These are phyloP conservation scores for Coelopa frigida DNA, from an alignment of 1,140 invertebrate genomes.

Conservation along the genomic window DNA sequence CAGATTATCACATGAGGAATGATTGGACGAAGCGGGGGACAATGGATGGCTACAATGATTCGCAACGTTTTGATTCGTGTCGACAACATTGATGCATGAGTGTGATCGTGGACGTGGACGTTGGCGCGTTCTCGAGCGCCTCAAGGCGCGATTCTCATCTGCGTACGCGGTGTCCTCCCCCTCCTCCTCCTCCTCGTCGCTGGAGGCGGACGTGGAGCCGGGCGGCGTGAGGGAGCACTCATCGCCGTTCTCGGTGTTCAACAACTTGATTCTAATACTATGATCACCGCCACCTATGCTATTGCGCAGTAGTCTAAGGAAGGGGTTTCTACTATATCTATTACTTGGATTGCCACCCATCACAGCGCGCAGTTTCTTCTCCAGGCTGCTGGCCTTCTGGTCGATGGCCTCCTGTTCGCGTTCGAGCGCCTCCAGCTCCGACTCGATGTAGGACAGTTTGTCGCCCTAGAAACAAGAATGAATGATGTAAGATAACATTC, in stretches of 20 bases:
- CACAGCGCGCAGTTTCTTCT: conserved; percentile 74
- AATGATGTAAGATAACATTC: background rate
- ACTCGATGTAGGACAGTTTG: conserved; percentile 68
- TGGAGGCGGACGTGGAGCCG: conserved; percentile 6
- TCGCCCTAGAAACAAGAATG: conserved; percentile 40
- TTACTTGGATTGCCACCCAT: conserved; percentile 58
- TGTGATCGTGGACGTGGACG: too few relatives aligned
- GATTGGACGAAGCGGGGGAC: conserved; percentile 25
- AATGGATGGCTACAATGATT: too few relatives aligned
- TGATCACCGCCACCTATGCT: conserved; percentile 45
- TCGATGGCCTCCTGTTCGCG: conserved; percentile 88
- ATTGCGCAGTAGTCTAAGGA: conserved; percentile 44
- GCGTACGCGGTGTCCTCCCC: too few relatives aligned
- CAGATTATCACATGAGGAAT: conserved; percentile 39
- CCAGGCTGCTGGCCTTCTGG: conserved; percentile 77
- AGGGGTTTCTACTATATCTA: conserved; percentile 29
- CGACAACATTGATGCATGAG: too few relatives aligned
- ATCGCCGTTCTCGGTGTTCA: conserved; percentile 35
- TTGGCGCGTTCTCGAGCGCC: too few relatives aligned
- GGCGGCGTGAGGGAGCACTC: conserved; percentile 18
- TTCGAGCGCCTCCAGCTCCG: conserved; percentile 81
- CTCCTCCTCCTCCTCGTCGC: too few relatives aligned
- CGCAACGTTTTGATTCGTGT: too few relatives aligned
- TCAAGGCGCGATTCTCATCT: too few relatives aligned
- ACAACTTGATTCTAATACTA: conserved; percentile 39